These are phyloP conservation scores for Botia kubotai DNA, from an alignment of 2,797 vertebrate species.

Conservation along the genomic window DNA sequence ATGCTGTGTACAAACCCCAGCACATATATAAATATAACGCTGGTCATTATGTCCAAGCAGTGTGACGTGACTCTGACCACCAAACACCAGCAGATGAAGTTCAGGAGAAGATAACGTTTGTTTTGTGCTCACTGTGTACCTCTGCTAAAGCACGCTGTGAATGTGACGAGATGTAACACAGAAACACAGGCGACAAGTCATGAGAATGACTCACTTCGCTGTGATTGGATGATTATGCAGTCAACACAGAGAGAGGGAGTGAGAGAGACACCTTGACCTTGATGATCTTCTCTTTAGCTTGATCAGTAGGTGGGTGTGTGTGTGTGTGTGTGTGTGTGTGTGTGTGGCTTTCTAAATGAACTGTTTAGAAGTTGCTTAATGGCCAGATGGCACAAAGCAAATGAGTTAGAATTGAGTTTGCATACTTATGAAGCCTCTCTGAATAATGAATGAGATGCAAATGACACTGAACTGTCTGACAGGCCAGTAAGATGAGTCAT, in stretches of 20 bases:
- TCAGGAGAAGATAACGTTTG: not conserved
- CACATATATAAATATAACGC: not conserved
- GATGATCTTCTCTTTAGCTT: conserved; percentile 24
- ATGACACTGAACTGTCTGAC: conserved; percentile 40
- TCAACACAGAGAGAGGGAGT: not conserved
- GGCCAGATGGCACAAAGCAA: conserved; percentile 59
- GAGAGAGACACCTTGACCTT: conserved; percentile 38
- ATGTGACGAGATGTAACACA: not conserved
- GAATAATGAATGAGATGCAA: conserved; percentile 61
- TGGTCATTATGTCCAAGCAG: not conserved
- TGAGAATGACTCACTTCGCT: not conserved
- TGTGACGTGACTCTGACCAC: not conserved
- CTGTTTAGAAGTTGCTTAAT: conserved; percentile 23
- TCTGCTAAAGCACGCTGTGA: not conserved
- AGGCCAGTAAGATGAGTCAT: conserved; percentile 7
- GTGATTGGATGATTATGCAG: not conserved
- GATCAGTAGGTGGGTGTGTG: conserved; percentile 19
- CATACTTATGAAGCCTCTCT: conserved; percentile 58
- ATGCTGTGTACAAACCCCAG: conserved; percentile 25
- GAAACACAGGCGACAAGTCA: not conserved
- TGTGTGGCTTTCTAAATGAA: conserved; percentile 40
- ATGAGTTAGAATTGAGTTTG: conserved; percentile 59
- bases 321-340: conserved; percentile 28
- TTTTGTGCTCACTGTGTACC: not conserved
- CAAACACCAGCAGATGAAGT: not conserved